Conservation (phyloP, 2,797 vertebrate genomes). For the Tadarida brasiliensis region DNA sequence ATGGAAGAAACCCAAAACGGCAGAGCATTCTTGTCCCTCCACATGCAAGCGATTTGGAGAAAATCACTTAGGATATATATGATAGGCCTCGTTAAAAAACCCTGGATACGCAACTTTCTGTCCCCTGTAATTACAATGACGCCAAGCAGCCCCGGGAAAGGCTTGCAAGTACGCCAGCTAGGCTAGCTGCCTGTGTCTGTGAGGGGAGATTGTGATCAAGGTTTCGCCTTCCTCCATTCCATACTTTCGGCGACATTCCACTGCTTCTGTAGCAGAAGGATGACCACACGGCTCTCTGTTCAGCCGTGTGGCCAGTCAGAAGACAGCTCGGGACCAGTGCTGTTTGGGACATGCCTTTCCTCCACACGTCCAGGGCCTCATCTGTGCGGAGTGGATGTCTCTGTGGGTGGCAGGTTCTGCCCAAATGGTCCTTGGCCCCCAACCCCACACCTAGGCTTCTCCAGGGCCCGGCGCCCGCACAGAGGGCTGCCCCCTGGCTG, state of each 20-base stretch:
- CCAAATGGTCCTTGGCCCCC: fast-evolving
- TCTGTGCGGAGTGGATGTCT: background rate
- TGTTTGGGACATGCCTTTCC: background rate
- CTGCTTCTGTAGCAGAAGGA: background rate
- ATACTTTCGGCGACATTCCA: background rate
- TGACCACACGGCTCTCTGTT: background rate
- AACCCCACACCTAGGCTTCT: background rate
- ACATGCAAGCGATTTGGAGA: background rate
- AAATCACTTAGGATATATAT: background rate
- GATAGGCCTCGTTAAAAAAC: background rate
- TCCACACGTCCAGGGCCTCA: background rate
- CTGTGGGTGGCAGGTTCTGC: background rate
- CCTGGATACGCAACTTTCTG: background rate
- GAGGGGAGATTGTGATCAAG: background rate
- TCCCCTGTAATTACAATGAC: background rate
- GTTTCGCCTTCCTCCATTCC: background rate
- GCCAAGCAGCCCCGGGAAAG: background rate
- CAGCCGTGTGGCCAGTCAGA: fast-evolving
- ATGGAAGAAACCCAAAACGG: background rate
- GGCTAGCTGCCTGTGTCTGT: background rate
- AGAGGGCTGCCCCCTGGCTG: background rate
- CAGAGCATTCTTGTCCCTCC: background rate
- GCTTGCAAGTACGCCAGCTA: background rate
- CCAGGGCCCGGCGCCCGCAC: background rate
- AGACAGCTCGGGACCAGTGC: fast-evolving